A percentile compares a stretch with the other conserved stretches of the same genome.
Evolutionary conservation across 1,140 invertebrate genomes (phyloP).

Genomic region (Holcopasites calliopsidis): DNA sequence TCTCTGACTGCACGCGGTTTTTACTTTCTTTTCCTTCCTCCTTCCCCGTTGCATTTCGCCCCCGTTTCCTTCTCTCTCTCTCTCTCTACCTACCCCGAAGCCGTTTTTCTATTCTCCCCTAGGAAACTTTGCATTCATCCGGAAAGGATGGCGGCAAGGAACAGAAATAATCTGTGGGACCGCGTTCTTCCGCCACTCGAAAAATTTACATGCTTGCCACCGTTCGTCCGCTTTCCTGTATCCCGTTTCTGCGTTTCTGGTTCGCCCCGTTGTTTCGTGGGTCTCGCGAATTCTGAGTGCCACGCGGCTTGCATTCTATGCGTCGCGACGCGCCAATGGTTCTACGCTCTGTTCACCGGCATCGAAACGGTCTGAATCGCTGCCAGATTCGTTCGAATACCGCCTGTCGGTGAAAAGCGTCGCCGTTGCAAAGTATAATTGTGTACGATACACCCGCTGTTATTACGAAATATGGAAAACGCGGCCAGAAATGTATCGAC

Average conservation of each 20-base stretch:
- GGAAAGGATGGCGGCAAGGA: constrained; percentile 17
- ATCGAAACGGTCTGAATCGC: constrained; percentile 12
- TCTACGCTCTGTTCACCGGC: neutral
- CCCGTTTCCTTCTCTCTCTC: constrained; percentile 26
- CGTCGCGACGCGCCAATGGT: neutral
- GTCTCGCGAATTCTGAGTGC: neutral
- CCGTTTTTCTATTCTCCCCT: constrained; percentile 50
- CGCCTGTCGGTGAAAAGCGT: neutral
- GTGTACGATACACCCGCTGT: too few species aligned
- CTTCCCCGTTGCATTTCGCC: neutral
- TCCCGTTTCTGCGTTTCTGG: too few species aligned
- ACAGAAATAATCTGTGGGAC: constrained; percentile 14
- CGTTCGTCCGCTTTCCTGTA: neutral
- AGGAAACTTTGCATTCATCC: constrained; percentile 62
- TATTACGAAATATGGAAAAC: constrained; percentile 15
- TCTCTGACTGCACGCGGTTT: constrained; percentile 6
- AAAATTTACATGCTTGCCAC: neutral
- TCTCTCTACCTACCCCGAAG: constrained; percentile 39
- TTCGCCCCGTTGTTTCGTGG: neutral
- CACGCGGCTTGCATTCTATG: neutral
- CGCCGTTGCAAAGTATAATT: neutral
- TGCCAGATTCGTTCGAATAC: constrained; percentile 5
- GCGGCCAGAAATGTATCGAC: neutral
- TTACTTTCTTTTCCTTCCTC: neutral
- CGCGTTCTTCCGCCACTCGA: neutral